Evolutionary conservation across 2,888 invertebrate species (phyloP), one percentile per base, ranked within the genome.

Genomic region (Molorchus minor): DNA sequence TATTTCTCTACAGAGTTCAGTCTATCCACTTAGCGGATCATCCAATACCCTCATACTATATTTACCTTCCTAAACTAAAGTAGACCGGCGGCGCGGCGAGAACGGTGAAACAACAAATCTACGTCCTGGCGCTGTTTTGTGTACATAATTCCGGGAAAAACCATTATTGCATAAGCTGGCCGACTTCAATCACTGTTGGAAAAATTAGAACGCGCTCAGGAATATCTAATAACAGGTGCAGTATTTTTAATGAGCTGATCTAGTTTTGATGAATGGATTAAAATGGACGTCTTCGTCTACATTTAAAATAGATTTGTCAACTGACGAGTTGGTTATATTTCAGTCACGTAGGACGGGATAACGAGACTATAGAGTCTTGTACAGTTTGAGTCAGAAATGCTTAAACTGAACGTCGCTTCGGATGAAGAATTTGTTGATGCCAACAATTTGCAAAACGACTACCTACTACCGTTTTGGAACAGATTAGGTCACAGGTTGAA

Each of bases 291-390:
- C 54, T 62, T 58, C 45, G 53, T 59, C 56, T 58, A 52, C 46
- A 46, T 53, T 49, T 62, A 62, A 59, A 62, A 56, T 62, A 62
- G 62, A 62, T 62, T 62, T 55, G 59, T 59, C 54, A 62, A 53
- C 53, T 54, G 21, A 29, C 29, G 52, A 53, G 44, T 58, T 53
- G 38, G 58, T 59, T 62, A 56, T 62, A 59, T 62, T 54, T n/a
- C n/a, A n/a, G n/a, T n/a, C n/a, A n/a, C n/a, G n/a, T n/a, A n/a
- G n/a, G n/a, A n/a, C n/a, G n/a, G n/a, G n/a, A n/a, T n/a, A n/a
- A n/a, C n/a, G n/a, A n/a, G n/a, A n/a, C n/a, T n/a, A n/a, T n/a
- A n/a, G n/a, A n/a, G n/a, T n/a, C n/a, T n/a, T n/a, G n/a, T n/a
- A n/a, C n/a, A n/a, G n/a, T n/a, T n/a, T n/a, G n/a, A n/a, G n/a